Conservation (phyloP, 2,797 vertebrate species). For the Halcyon chelicuti region DNA sequence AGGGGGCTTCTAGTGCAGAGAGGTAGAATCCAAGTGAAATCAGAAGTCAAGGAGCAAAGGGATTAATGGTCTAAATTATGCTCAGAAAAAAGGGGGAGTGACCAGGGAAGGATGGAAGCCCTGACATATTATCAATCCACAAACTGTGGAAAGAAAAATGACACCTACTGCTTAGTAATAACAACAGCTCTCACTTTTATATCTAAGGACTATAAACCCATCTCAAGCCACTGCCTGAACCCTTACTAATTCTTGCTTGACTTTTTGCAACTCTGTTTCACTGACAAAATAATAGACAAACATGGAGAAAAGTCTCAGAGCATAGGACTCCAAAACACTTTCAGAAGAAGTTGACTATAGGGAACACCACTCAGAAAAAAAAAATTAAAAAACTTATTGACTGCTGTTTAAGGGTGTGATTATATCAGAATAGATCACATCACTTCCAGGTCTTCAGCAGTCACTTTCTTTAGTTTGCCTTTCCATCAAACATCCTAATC, state of each 20-base stretch:
- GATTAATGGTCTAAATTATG: not conserved
- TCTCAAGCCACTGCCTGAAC: not conserved
- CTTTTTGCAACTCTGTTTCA: not conserved
- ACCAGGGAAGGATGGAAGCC: not conserved
- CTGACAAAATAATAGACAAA: not conserved
- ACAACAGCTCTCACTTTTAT: not conserved
- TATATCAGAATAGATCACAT: not conserved
- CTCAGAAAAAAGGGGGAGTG: not conserved
- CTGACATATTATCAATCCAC: not conserved
- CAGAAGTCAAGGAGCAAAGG: not conserved
- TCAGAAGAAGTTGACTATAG: not conserved
- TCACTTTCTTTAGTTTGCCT: not conserved
- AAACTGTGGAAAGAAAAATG: not conserved
- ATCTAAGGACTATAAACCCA: conserved; percentile 3
- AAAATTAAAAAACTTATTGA: not conserved
- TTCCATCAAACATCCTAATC: not conserved
- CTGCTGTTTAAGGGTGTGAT: not conserved
- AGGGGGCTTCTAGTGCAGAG: not conserved
- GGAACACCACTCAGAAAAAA: not conserved
- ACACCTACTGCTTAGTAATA: not conserved
- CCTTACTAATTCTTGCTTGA: conserved; percentile 12
- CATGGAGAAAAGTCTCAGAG: not conserved
- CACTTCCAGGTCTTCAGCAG: not conserved
- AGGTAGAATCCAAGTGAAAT: not conserved
- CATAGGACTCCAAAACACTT: not conserved